Conservation (phyloP, 2,797 vertebrate genomes). For the Mormyrus proboscirostris region DNA sequence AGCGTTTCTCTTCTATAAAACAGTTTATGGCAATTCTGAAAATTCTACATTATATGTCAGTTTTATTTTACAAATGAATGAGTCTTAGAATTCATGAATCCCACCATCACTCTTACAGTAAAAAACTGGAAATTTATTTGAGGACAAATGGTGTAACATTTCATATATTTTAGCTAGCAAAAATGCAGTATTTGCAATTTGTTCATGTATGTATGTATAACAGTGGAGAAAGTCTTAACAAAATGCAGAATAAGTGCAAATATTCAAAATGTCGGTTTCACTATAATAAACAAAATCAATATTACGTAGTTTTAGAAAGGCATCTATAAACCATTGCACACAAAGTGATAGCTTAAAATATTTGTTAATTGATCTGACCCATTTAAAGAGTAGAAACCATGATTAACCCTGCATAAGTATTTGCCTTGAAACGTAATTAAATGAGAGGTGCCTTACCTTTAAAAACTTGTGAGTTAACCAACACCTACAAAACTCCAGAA, state of each 20-base stretch:
- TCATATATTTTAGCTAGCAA: neutral
- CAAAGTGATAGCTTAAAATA: neutral
- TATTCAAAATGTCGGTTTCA: neutral
- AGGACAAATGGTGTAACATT: neutral
- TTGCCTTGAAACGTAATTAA: neutral
- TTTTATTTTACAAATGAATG: neutral
- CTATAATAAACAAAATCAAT: neutral
- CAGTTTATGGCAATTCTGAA: neutral
- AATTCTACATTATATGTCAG: neutral
- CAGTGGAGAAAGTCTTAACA: neutral
- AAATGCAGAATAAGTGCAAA: neutral
- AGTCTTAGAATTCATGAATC: neutral
- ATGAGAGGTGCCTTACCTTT: neutral
- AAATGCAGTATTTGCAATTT: neutral
- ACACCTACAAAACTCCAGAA: neutral
- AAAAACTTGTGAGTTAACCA: neutral
- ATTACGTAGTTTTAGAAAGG: neutral
- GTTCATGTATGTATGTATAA: neutral
- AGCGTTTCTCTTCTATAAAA: neutral
- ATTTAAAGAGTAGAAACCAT: neutral
- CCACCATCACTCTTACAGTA: neutral
- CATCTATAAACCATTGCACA: neutral
- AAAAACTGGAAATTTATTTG: neutral
- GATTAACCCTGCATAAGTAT: neutral
- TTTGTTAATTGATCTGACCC: neutral